Percentiles rank a stretch among this genome's conserved stretches.
phyloP scores from a whole-genome alignment of 2,888 invertebrate species.

The Brachycybe producta region DNA sequence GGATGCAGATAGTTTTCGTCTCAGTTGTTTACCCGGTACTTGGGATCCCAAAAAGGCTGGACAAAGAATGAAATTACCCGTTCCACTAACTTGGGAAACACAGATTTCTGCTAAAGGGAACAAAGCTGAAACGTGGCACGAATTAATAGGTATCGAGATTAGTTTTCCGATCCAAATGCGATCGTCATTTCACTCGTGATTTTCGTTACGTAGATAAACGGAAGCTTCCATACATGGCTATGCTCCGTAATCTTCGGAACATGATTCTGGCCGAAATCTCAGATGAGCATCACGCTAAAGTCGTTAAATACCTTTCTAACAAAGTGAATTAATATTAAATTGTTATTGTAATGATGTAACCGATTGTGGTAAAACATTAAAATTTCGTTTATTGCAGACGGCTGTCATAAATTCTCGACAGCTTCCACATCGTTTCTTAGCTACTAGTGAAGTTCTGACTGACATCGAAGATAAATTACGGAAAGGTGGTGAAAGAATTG shows the following conservation, averaged over 20 bases:
- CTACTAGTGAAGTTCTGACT: slow-evolving; percentile 34
- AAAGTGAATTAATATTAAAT: slow-evolving; percentile 27
- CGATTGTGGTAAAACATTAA: not conserved
- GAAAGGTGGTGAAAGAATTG: no score
- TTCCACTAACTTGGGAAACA: slow-evolving; percentile 40
- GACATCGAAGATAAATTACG: slow-evolving; percentile 29
- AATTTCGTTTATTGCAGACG: slow-evolving; percentile 25
- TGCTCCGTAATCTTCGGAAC: slow-evolving; percentile 38
- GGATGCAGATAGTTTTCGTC: slow-evolving; percentile 32
- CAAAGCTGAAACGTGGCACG: slow-evolving; percentile 36
- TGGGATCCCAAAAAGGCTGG: slow-evolving; percentile 34
- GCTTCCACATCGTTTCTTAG: slow-evolving; percentile 38
- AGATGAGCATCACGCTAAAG: slow-evolving; percentile 32
- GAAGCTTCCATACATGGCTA: slow-evolving; percentile 41
- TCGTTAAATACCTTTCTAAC: slow-evolving; percentile 33
- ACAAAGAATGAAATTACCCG: slow-evolving; percentile 38
- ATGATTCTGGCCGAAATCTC: slow-evolving; percentile 37
- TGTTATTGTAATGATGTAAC: slow-evolving; percentile 8
- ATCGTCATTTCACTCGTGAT: not conserved
- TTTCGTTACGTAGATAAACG: slow-evolving; percentile 31
- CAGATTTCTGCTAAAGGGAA: slow-evolving; percentile 37
- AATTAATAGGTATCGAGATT: slow-evolving; percentile 34
- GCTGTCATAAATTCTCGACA: slow-evolving; percentile 32
- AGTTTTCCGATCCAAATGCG: not conserved
- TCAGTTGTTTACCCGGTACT: slow-evolving; percentile 32